Conservation (phyloP, 2,888 invertebrate species). For the Metellina segmentata region DNA sequence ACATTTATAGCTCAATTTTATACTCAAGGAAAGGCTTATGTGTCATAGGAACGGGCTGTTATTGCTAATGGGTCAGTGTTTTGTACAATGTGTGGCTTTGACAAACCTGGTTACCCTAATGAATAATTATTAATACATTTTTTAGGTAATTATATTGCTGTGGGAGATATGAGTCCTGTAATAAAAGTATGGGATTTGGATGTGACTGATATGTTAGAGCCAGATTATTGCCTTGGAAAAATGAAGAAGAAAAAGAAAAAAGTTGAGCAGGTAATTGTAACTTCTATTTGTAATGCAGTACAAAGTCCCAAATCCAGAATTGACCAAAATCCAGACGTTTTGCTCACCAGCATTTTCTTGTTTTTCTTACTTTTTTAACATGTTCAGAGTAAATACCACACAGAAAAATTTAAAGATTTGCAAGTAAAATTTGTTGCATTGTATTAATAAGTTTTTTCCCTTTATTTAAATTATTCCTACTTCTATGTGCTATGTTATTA, state of each 20-base stretch:
- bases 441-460: too few species aligned
- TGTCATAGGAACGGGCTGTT: too few species aligned
- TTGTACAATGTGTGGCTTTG: background rate
- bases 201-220: constrained; percentile 93
- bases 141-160: constrained; percentile 91
- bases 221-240: constrained; percentile 90
- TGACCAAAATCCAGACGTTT: too few species aligned
- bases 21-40: background rate
- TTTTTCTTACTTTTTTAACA: too few species aligned
- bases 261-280: constrained; percentile 7
- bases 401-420: too few species aligned
- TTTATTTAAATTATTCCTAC: too few species aligned
- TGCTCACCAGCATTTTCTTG: too few species aligned
- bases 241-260: constrained; percentile 85
- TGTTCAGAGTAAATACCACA: too few species aligned
- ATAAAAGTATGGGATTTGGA: constrained; percentile 99
- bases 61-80: background rate
- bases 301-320: too few species aligned
- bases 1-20: background rate
- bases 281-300: background rate
- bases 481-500: too few species aligned
- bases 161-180: constrained; percentile 94
- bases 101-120: background rate
- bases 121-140: constrained; percentile 2
- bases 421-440: too few species aligned